phyloP scores from a whole-genome alignment of 2,888 invertebrate genomes.

The Torymus texanus region DNA sequence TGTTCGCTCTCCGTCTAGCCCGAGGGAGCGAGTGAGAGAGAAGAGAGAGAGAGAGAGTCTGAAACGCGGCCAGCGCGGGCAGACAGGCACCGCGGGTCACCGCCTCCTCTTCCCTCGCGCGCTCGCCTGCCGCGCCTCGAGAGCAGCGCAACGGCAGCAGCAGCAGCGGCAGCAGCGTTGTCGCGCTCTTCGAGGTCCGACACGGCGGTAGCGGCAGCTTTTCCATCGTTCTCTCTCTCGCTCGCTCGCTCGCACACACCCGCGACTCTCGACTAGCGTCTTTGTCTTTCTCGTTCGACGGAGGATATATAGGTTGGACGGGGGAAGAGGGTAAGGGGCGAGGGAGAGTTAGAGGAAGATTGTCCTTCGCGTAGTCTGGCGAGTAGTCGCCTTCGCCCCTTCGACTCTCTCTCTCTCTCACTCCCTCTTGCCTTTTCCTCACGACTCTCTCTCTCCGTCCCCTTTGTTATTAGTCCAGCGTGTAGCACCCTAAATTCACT shows the following conservation, averaged over 20 bases:
- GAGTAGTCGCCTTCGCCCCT: constrained; percentile 15
- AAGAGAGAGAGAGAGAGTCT: constrained; percentile 52
- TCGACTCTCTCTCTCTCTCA: constrained; percentile 6
- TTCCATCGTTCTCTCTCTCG: constrained; percentile 37
- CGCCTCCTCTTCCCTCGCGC: constrained; percentile 60
- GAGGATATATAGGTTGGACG: constrained; percentile 37
- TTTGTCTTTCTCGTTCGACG: constrained; percentile 31
- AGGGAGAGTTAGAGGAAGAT: constrained; percentile 43
- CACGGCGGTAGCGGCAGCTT: constrained; percentile 34
- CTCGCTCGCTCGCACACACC: constrained; percentile 2
- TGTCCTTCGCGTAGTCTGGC: constrained; percentile 46
- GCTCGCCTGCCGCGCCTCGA: constrained; percentile 53
- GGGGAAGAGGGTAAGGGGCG: neutral
- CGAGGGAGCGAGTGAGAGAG: constrained; percentile 37
- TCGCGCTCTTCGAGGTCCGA: constrained; percentile 24
- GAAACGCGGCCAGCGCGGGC: constrained; percentile 72
- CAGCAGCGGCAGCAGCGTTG: constrained; percentile 25
- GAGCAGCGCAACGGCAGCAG: neutral
- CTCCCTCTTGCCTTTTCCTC: neutral
- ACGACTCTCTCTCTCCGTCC: constrained; percentile 23
- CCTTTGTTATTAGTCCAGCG: constrained; percentile 56
- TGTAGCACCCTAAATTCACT: constrained; percentile 55
- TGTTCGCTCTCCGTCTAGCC: constrained; percentile 38
- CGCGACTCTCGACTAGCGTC: constrained; percentile 8
- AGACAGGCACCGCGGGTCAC: constrained; percentile 75